These are phyloP conservation scores for Sarcophaga peregrina DNA, from an alignment of 1,140 invertebrate species.

Conservation along the genomic window DNA sequence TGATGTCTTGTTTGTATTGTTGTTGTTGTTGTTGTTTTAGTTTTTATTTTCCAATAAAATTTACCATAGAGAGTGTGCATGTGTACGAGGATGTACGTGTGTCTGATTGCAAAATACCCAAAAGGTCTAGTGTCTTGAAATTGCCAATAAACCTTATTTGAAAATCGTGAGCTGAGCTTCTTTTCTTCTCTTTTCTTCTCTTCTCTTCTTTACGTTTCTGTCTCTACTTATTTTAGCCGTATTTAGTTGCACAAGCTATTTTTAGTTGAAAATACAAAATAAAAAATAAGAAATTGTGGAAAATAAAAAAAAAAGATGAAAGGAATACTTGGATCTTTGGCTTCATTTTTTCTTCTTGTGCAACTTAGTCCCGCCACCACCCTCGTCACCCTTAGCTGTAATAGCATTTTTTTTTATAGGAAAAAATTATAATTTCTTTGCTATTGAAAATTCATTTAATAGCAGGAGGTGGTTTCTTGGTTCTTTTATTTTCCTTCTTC, in stretches of 20 bases:
- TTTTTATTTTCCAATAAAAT: background rate
- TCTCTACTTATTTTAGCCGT: no score
- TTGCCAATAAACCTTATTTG: conserved; percentile 46
- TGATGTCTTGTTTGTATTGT: background rate
- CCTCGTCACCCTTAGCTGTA: conserved; percentile 14
- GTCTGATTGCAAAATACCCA: background rate
- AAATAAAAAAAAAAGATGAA: no score
- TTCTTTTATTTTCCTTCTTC: background rate
- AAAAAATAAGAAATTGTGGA: background rate
- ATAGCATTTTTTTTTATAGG: no score
- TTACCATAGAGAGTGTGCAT: background rate
- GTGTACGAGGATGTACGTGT: background rate
- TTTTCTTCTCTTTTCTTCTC: background rate
- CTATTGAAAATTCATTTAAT: conserved; percentile 39
- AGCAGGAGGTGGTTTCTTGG: background rate
- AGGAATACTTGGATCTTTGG: background rate
- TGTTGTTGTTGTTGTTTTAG: background rate
- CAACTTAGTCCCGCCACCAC: background rate
- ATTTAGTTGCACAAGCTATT: background rate
- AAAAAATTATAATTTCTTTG: conserved; percentile 32
- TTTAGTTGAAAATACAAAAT: background rate
- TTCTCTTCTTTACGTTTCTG: background rate
- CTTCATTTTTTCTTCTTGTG: background rate
- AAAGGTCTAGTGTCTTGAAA: conserved; percentile 38
- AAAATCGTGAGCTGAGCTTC: conserved; percentile 35